phyloP scores from a whole-genome alignment of 2,888 invertebrate species.

The Campoplex capitator region DNA sequence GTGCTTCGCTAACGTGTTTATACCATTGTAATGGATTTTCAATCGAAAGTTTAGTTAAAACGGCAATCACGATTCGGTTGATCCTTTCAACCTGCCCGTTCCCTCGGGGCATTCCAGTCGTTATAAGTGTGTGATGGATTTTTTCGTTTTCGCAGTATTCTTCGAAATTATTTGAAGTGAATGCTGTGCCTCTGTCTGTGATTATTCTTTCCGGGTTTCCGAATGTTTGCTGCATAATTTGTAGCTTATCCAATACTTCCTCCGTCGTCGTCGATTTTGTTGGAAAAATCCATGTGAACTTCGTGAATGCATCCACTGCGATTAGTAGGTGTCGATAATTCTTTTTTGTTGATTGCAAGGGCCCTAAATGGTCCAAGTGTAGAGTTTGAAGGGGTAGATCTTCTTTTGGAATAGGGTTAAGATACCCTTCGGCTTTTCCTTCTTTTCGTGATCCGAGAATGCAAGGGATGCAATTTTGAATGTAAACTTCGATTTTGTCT shows the following conservation, averaged over 20 bases:
- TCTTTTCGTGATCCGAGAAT: slow-evolving; percentile 73
- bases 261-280: slow-evolving; percentile 74
- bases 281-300: slow-evolving; percentile 77
- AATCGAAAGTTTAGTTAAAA: slow-evolving; percentile 38
- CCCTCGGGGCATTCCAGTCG: slow-evolving; percentile 71
- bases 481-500: no score
- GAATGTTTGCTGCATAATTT: slow-evolving; percentile 56
- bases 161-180: slow-evolving; percentile 63
- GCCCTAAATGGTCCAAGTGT: slow-evolving; percentile 79
- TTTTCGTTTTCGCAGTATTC: slow-evolving; percentile 53
- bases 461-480: slow-evolving; percentile 58
- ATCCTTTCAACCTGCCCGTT: slow-evolving; percentile 58
- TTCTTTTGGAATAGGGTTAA: slow-evolving; percentile 75
- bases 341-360: slow-evolving; percentile 75
- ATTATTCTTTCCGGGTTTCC: slow-evolving; percentile 67
- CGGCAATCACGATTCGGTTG: slow-evolving; percentile 39
- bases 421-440: slow-evolving; percentile 75
- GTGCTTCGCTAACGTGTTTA: slow-evolving; percentile 22
- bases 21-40: slow-evolving; percentile 45
- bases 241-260: slow-evolving; percentile 62
- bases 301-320: slow-evolving; percentile 77
- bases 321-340: slow-evolving; percentile 58
- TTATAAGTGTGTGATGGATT: slow-evolving; percentile 70
- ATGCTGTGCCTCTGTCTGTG: slow-evolving; percentile 71
- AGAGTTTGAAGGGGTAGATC: slow-evolving; percentile 74